Percentiles rank a stretch among this genome's conserved stretches.
Evolutionary conservation across 2,113 vertebrate genomes (phyloP).

Genomic region (Indri indri): DNA sequence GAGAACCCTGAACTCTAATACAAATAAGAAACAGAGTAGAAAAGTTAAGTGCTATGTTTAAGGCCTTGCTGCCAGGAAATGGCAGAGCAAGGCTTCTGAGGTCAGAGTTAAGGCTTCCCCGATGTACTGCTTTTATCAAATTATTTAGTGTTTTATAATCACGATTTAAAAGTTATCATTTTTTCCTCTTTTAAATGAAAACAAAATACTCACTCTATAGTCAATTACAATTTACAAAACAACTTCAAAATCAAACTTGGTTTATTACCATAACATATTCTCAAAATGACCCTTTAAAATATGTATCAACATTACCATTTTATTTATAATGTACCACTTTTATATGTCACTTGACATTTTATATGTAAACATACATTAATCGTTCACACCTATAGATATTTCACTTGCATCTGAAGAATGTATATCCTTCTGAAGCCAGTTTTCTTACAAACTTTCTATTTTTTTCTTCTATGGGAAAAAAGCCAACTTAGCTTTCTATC

Average conservation of each 20-base stretch:
- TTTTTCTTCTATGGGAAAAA: not conserved
- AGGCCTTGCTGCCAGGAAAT: not conserved
- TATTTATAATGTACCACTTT: not conserved
- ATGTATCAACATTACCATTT: not conserved
- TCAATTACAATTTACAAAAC: not conserved
- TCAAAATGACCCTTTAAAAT: not conserved
- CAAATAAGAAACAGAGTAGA: not conserved
- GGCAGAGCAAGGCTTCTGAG: not conserved
- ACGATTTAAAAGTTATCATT: not conserved
- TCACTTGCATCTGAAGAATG: not conserved
- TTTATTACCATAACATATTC: not conserved
- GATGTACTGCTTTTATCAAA: not conserved
- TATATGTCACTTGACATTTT: not conserved
- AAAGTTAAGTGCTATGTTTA: not conserved
- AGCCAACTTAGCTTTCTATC: not conserved
- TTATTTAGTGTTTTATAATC: not conserved
- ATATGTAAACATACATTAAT: not conserved
- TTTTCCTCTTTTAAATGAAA: not conserved
- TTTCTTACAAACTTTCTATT: not conserved
- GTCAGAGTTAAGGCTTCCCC: not conserved
- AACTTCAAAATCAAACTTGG: not conserved
- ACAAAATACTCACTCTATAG: not conserved
- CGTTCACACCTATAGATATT: not conserved
- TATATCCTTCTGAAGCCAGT: not conserved
- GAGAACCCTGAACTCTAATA: not conserved